Conservation (phyloP, 2,113 vertebrate species). For the Cottus gobio region DNA sequence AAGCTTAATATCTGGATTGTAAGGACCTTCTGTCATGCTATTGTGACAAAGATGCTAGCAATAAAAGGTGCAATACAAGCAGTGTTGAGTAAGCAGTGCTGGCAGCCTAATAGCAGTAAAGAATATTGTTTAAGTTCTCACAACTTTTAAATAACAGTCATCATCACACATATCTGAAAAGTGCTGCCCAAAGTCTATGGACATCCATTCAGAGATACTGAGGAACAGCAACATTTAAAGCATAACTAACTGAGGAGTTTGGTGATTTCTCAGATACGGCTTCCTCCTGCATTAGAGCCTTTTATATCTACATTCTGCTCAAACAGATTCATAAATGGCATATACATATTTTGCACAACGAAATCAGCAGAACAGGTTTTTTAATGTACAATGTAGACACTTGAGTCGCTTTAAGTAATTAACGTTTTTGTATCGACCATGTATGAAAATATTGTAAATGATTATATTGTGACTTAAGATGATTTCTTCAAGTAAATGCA, state of each 20-base stretch:
- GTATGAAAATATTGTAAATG: background rate
- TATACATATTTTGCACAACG: background rate
- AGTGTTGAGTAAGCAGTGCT: background rate
- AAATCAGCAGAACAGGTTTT: constrained; percentile 4
- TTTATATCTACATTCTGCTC: constrained; percentile 7
- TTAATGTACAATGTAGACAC: background rate
- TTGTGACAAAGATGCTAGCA: constrained; percentile 1
- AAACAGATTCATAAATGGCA: constrained; percentile 14
- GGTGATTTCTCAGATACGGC: constrained; percentile 7
- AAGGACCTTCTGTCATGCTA: constrained; percentile 6
- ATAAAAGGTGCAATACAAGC: background rate
- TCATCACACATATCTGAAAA: constrained; percentile 4
- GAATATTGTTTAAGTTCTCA: background rate
- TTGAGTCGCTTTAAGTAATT: constrained; percentile 22
- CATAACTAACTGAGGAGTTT: background rate
- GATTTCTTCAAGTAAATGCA: constrained; percentile 16
- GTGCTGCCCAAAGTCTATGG: constrained; percentile 1
- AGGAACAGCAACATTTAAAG: constrained; percentile 1
- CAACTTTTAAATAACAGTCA: constrained; percentile 1
- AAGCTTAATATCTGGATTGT: constrained; percentile 1
- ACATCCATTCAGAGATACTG: constrained; percentile 5
- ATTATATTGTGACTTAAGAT: constrained; percentile 2
- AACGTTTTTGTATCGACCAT: constrained; percentile 24
- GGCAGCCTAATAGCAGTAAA: constrained; percentile 5
- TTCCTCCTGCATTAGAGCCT: background rate